Conservation (phyloP, 2,888 invertebrate genomes). For the Dasypolia templi region DNA sequence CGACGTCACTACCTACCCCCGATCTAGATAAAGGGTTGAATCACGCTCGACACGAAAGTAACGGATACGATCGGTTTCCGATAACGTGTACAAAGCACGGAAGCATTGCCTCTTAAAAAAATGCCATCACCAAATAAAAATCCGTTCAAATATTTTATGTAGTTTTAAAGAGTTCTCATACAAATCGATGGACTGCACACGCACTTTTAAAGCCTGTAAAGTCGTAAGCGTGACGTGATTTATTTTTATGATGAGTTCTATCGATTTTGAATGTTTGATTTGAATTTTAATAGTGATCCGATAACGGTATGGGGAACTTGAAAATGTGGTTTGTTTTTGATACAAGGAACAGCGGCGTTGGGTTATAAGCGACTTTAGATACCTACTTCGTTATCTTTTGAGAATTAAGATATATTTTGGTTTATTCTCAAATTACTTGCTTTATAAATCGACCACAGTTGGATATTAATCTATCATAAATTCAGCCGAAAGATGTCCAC, state of each 20-base stretch:
- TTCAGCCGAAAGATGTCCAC: too few relatives aligned
- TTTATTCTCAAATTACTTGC: too few relatives aligned
- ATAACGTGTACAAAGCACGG: conserved; percentile 85
- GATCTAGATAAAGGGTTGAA: conserved; percentile 89
- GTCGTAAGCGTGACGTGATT: conserved; percentile 51
- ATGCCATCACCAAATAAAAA: conserved; percentile 65
- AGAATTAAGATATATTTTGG: background rate
- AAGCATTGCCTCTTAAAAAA: conserved; percentile 74
- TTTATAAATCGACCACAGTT: background rate
- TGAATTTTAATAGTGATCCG: conserved; percentile 22
- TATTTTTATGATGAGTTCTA: conserved; percentile 36
- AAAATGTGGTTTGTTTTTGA: background rate
- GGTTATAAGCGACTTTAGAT: background rate
- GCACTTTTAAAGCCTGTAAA: conserved; percentile 54
- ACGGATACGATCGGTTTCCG: conserved; percentile 82
- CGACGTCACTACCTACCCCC: conserved; percentile 83
- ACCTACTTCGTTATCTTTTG: background rate
- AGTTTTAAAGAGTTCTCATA: conserved; percentile 65
- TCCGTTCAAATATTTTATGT: conserved; percentile 67
- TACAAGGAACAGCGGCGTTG: background rate
- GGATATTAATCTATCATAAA: background rate
- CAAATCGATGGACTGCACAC: conserved; percentile 59
- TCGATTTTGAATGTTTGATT: conserved; percentile 19
- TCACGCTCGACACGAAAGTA: conserved; percentile 80
- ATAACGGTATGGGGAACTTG: background rate